Evolutionary conservation across 2,888 invertebrate species (phyloP), one percentile per base, ranked within the genome.

Genomic region (Noctua fimbriata): DNA sequence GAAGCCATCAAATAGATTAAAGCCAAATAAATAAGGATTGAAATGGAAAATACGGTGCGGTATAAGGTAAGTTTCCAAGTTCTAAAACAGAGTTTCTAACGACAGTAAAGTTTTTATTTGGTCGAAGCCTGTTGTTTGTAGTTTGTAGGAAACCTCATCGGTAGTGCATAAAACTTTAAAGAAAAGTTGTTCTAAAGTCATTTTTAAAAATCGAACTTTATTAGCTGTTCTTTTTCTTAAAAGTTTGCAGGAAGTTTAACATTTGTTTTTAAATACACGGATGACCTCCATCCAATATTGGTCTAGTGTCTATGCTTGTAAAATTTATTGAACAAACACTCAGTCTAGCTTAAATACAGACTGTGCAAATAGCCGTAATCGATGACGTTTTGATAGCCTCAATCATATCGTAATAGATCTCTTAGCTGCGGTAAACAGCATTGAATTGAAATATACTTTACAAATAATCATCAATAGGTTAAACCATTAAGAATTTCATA

Each of bases 281-380:
- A 83, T 52, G 63, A 87, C 85, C 80, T 81, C 77, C 77, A 78
- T 55, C 69, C n/a, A 58, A 76, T 88, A 78, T 88, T 89, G 80
- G 63, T 70, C 21, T 76, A 52, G 52, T 73, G 80, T 87, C 85
- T 82, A 78, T 78, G 75, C 55, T 79, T 84, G 67, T 74, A 71
- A 63, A 87, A 75, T 78, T 73, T 66, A 67, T 82, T 78, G 78
- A 60, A 65, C 77, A 84, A 89, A 89, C 76, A 85, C 36, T 69
- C 41, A 66, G 66, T 66, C 55, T 84, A 84, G 55, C 60, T 66
- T 41, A 74, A 66, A 67, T 47, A 77, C 55, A 69, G 52, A 69
- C 71, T 69, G 63, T 49, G 66, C 69, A 77, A 85, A 83, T 87
- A 80, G 0, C 12, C 12, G 69, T 69, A 69, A 73, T 80, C 67